Evolutionary conservation across 2,113 vertebrate species (phyloP), one percentile per base, ranked within the genome.

Genomic region (Rhynchopsitta pachyrhyncha): DNA sequence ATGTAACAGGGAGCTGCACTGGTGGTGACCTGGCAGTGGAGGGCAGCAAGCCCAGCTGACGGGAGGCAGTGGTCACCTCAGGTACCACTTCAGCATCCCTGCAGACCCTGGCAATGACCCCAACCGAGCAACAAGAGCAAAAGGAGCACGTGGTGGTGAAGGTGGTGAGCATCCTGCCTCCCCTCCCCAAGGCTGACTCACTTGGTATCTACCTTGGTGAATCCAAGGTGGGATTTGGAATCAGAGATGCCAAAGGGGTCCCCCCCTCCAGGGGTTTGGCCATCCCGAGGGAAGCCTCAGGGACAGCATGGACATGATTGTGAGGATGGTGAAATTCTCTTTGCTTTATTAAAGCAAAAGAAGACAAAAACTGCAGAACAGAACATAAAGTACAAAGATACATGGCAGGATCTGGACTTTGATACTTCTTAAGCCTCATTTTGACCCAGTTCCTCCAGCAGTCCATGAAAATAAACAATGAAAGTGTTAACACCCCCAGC

Each of bases 311-410:
- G 18, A 47, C 60, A 24, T 17, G 63, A 86, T 27, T 46, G 42
- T 52, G 68, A 83, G 35, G 73, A 57, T 5, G 3, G 29, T 64
- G 79, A 86, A n/a, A 80, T 39, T 77, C 90, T 94, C 71, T 85
- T 97, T 88, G 71, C 92, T 92, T 96, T 89, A 90, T 88, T 92
- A 78, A 96, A 97, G 93, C 93, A 87, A 31, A 96, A 96, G 50
- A 55, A 81, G 76, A 95, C 74, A 87, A 88, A 84, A 96, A 97
- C 90, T 0, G 10, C 90, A 93, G 74, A 93, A 69, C 75, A 92
- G 95, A 93, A 86, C 76, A 93, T 82, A 71, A 84, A 96, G 64
- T 49, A 86, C 82, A 81, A 69, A 96, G 80, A 69, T 37, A 94
- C 9, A 82, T 19, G 71, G 44, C 80, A 94, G 79, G 42, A 94